Evolutionary conservation across 1,140 invertebrate species (phyloP).

Genomic region (Steinernema khuongi): DNA sequence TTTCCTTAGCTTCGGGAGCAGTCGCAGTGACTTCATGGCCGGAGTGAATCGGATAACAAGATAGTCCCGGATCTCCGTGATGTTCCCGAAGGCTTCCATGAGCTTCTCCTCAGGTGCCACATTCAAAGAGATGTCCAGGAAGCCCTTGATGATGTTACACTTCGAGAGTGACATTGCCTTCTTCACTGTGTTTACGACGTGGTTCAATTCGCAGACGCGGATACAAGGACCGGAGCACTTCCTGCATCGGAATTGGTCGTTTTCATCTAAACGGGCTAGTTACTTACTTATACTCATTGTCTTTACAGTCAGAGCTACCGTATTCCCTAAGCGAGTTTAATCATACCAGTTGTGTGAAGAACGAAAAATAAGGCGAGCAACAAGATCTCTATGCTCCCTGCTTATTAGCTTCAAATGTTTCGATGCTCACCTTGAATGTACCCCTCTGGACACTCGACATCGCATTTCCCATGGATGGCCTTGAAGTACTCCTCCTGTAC

Average conservation of each 20-base stretch:
- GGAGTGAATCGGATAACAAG: slow-evolving; percentile 76
- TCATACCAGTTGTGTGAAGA: too few species aligned
- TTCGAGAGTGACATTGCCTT: slow-evolving; percentile 58
- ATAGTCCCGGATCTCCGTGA: slow-evolving; percentile 71
- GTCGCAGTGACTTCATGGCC: slow-evolving; percentile 74
- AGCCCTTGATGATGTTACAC: slow-evolving; percentile 75
- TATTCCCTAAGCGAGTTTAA: too few species aligned
- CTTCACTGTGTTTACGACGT: slow-evolving; percentile 25
- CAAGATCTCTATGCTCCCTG: too few species aligned
- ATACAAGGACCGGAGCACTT: slow-evolving; percentile 61
- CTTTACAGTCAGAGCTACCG: too few species aligned
- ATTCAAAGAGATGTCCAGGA: slow-evolving; percentile 72
- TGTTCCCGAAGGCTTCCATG: slow-evolving; percentile 70
- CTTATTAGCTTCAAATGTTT: too few species aligned
- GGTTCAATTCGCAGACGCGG: slow-evolving; percentile 59
- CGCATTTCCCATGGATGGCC: slow-evolving; percentile 63
- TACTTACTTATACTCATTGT: too few species aligned
- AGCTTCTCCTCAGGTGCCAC: slow-evolving; percentile 68
- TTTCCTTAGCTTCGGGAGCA: slow-evolving; percentile 71
- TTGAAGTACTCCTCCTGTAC: slow-evolving; percentile 46
- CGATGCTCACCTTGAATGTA: slow-evolving; percentile 60
- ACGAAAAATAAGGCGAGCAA: too few species aligned
- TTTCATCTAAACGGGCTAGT: slow-evolving; percentile 35
- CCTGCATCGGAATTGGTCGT: slow-evolving; percentile 53
- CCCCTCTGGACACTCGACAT: slow-evolving; percentile 71